Conservation (phyloP, 2,888 invertebrate genomes). For the Hypomecis atomaria region DNA sequence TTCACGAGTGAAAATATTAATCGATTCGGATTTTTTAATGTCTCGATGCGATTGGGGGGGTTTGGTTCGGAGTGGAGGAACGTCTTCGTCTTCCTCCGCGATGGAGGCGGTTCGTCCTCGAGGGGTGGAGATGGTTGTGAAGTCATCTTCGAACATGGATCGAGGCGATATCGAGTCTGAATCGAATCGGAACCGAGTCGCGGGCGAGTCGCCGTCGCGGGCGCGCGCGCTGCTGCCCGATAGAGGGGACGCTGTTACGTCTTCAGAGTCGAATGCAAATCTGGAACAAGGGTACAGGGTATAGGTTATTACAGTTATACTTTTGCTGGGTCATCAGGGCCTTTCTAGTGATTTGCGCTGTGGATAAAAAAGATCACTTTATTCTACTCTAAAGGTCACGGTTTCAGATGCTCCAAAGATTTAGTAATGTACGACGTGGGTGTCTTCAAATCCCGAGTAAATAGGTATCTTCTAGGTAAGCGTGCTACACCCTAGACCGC, state of each 20-base stretch:
- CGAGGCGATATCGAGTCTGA: conserved; percentile 77
- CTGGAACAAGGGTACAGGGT: conserved; percentile 44
- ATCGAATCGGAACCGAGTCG: conserved; percentile 74
- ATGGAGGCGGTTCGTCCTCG: conserved; percentile 74
- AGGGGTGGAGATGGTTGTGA: conserved; percentile 78
- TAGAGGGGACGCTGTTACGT: conserved; percentile 67
- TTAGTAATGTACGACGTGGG: too few species aligned
- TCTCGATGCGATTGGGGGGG: conserved; percentile 81
- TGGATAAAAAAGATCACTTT: too few species aligned
- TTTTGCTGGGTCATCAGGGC: too few species aligned
- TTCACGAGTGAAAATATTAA: conserved; percentile 94
- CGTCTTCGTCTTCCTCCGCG: conserved; percentile 78
- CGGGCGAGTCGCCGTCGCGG: conserved; percentile 64
- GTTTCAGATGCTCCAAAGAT: too few species aligned
- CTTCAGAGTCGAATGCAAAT: conserved; percentile 74
- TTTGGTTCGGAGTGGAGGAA: conserved; percentile 68
- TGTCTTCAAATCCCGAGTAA: too few species aligned
- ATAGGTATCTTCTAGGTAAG: too few species aligned
- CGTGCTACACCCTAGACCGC: too few species aligned
- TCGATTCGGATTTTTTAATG: conserved; percentile 94
- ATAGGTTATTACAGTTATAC: too few species aligned
- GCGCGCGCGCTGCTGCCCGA: conserved; percentile 67
- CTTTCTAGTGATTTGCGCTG: too few species aligned
- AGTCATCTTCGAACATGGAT: conserved; percentile 89
- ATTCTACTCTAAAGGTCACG: too few species aligned